Base-by-base conservation (phyloP, 2,888 invertebrate genomes). In the Proisotoma minuta region DNA sequence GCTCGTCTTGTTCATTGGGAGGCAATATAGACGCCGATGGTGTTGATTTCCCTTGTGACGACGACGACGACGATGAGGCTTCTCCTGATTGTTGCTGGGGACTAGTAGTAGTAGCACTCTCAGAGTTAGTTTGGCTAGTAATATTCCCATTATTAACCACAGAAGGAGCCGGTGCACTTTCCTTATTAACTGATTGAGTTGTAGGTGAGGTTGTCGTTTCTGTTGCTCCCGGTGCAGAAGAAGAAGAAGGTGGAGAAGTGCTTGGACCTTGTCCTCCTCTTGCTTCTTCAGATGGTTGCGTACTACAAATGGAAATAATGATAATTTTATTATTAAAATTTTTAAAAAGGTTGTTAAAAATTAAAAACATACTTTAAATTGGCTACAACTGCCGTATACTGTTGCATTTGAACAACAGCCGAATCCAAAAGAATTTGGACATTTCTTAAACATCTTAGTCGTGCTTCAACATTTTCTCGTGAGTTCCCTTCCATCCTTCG, bases 371-470 rank as follows among this genome's bases (percentile, higher is more conserved):
- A 69, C 69, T 64, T 69, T 47, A 66, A 29, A 60, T 58, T 61
- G 39, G 69, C 59, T 15, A 65, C 64, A 34, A 73, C 68, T 15
- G 65, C 68, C 10, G 87, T 86, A 78, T 97, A 98, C 77, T 97
- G 96, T 75, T 91, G 89, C 89, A 98, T 92, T 80, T 98, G 87
- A 53, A 91, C 81, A 64, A 90, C 89, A 2, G 96, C 94, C 47
- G 96, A 93, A 78, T 98, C 97, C 73, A 99, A 78, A 78, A 99
- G 85, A 1, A 91, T 82, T 81, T 92, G 87, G 71, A 94, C 88
- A 79, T 94, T 91, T 63, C 87, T 84, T 56, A 93, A 81, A 75
- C 88, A 82, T 80, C 89, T 88, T 66, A 99, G 85, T 66, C 99
- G 83, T 3, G 94, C 93, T 78, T 97, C 94, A 34, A 98, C 84